Base-by-base conservation (phyloP, 2,113 vertebrate genomes). In the Syrrhaptes paradoxus region DNA sequence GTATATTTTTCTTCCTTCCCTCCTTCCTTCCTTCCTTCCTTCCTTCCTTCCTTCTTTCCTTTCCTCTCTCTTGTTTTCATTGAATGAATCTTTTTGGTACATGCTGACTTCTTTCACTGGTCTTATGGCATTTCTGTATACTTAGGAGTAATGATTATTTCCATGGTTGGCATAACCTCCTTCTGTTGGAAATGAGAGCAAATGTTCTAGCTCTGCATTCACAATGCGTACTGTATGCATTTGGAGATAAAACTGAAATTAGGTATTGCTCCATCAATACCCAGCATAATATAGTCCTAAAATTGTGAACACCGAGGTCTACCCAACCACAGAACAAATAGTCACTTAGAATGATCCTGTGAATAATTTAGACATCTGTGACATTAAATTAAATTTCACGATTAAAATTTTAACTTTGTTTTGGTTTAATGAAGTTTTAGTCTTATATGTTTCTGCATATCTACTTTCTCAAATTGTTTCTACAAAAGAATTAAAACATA, bases 111-210 rank as follows among this genome's bases (percentile, higher is more conserved):
- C 10, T 20, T 55, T 62, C 31, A 26, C 5, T 49, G 6, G 59
- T 68, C 31, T 62, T 57, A 21, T 29, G 25, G 25, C 7, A 49
- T 49, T 48, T 66, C 67, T 63, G 20, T 43, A 38, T 13, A 31
- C 4, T 49, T 17, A 29, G 18, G 17, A 51, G 45, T 77, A 82
- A 63, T 43, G 7, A 1, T 21, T 81, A 14, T 68, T 73, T 55
- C 13, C 0, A 0, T 21, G 51, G 18, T 11, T 51, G 17, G 11
- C 13, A 75, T 61, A 75, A 1, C 2, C 38, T 70, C 5, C 9
- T 7, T 31, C 46, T 87, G 6, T 7, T 48, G 13, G 15, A 80
- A 68, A 1, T 55, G 28, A 59, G 34, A 57, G 6, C 15, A 81
- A 22, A 73, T 63, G n/a, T 34, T 85, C 19, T 72, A 3, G 19